Base-by-base conservation (phyloP, 64 coral and sea anemone genomes). In the Dendrophyllia cribrosa region DNA sequence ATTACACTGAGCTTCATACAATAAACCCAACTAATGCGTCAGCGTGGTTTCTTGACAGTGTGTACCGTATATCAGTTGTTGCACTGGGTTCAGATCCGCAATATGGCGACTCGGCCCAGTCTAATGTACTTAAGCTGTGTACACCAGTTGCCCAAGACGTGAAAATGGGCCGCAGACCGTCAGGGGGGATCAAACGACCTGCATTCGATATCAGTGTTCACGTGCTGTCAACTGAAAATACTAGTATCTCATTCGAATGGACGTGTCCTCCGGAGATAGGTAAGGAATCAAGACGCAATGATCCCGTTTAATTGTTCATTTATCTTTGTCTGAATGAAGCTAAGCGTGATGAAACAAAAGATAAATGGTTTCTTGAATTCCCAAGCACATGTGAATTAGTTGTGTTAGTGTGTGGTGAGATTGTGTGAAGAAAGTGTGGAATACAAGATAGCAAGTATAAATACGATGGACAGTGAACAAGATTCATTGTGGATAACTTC, bases 51-150 rank as follows among this genome's bases (percentile, higher is more conserved):
- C 8, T 65, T 66, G 24, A 7, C 47, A 96, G 95, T 87, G 88
- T 90, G 51, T 96, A 93, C 63, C 91, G 95, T 19, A 74, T 93
- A 12, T 72, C 44, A 10, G 55, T 96, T 55, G 72, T 93, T 25
- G 95, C 91, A 0, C 58, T 93, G 26, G 71, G 88, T 19, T 86
- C 65, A 19, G 87, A 93, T 7, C 95, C 87, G 2, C 83, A 78
- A 9, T 85, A 93, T 87, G 95, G 95, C 9, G 87, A 93, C 58
- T 96, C 95, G 17, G 70, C 71, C 19, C 95, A 53, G 3, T 96
- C 95, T 5, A 96, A 96, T 81, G 80, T 93, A 46, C 82, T 96
- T 22, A 86, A 79, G 22, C 34, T 96, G 23, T 73, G 59, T 44
- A 96, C 95, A 2, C 95, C 95, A 58, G 67, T 66, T 3, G 72